Conservation (phyloP, 1,140 invertebrate species). For the Pseudomyrmex concolor region DNA sequence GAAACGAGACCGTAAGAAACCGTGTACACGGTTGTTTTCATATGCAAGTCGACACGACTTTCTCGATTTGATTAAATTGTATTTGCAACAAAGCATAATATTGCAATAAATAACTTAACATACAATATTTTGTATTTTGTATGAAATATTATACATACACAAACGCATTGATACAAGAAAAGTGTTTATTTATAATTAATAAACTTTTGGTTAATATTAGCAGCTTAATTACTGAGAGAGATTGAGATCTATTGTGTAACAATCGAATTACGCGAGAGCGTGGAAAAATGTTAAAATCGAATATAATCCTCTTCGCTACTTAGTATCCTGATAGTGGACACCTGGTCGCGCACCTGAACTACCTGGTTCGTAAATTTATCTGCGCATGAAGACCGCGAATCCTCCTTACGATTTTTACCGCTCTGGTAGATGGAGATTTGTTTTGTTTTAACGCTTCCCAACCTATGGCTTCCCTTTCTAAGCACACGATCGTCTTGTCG, state of each 20-base stretch:
- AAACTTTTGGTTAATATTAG: no score
- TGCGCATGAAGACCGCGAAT: conserved; percentile 69
- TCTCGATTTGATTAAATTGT: conserved; percentile 2
- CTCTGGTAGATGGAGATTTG: conserved; percentile 69
- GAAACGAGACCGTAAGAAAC: not conserved
- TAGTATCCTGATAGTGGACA: conserved; percentile 75
- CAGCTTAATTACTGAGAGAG: no score
- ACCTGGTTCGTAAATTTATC: conserved; percentile 75
- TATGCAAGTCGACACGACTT: not conserved
- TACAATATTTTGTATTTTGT: not conserved
- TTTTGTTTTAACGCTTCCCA: conserved; percentile 78
- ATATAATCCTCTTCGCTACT: conserved; percentile 55
- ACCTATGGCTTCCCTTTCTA: conserved; percentile 64
- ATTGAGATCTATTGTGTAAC: not conserved
- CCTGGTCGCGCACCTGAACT: conserved; percentile 80
- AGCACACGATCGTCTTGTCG: not conserved
- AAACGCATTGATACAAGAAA: no score
- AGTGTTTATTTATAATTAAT: no score
- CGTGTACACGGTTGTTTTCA: not conserved
- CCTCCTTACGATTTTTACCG: conserved; percentile 70
- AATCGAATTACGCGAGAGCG: not conserved
- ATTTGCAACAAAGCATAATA: not conserved
- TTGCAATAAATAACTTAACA: no score
- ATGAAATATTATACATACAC: not conserved
- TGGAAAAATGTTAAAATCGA: conserved; percentile 51